Evolutionary conservation across 2,113 vertebrate genomes (phyloP), one percentile per base, ranked within the genome.

Genomic region (Sprattus sprattus): DNA sequence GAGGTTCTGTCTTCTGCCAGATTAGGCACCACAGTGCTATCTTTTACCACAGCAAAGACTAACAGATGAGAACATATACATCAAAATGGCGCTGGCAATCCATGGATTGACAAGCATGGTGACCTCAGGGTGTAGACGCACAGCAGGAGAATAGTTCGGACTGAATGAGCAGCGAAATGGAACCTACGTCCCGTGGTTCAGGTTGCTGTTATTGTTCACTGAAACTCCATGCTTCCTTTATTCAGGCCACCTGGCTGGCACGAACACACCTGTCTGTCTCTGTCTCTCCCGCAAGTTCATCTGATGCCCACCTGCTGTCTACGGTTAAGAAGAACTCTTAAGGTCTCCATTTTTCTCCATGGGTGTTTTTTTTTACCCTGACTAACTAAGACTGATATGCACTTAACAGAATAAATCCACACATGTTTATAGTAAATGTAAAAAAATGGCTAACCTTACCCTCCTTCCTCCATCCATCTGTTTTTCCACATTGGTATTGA

Each of bases 71-170:
- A 28, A 39, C 3, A 39, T 44, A 39, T 6, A 16, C 28, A 15
- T 39, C 71, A 78, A 78, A 78, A 78, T 78, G 28, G 71, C 71
- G 39, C 71, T 15, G 28, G 10, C 71, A 45, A 32, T 64, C 82
- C 54, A 32, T 25, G 84, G 64, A 83, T 44, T 82, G 25, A 87
- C 71, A 32, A 78, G 71, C 71, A 32, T 15, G 71, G 71, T 78
- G 71, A 78, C 71, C 71, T 78, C 10, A 78, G 32, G 71, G 71
- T 78, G 71, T 15, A 39, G 71, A 32, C 32, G 25, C 15, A 32
- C 13, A 32, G 71, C 71, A 78, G 71, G 28, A 39, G 28, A 78
- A 18, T 28, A 15, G 71, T 78, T 78, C 71, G 13, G 10, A 78
- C 71, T 78, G 71, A 78, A 39, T 78, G 28, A 32, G 25, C 13